phyloP scores from a whole-genome alignment of 2,888 invertebrate genomes.

The Seira ritae region DNA sequence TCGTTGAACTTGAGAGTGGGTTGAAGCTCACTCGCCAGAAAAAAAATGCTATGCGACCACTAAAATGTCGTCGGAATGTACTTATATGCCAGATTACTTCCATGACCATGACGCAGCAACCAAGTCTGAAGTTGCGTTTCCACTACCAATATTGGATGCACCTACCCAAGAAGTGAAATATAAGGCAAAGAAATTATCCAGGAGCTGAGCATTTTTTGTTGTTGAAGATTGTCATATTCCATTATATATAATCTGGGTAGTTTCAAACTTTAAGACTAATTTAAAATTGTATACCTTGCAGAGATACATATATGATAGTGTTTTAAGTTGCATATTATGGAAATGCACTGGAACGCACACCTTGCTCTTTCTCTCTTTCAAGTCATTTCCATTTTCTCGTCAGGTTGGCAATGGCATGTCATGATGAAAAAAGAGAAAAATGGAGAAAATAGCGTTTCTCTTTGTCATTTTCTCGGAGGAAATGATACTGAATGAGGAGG shows the following conservation, averaged over 20 bases:
- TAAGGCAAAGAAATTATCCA: too few relatives aligned
- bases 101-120: too few relatives aligned
- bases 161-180: too few relatives aligned
- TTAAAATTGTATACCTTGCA: constrained; percentile 6
- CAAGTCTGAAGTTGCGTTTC: too few relatives aligned
- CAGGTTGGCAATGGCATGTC: background rate
- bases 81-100: background rate
- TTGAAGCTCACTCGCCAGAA: background rate
- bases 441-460: background rate
- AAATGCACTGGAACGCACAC: constrained; percentile 10
- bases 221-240: background rate
- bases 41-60: background rate
- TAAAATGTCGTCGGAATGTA: too few relatives aligned
- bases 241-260: background rate
- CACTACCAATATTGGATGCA: too few relatives aligned
- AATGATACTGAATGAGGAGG: background rate
- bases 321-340: background rate
- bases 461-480: background rate
- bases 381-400: constrained; percentile 18
- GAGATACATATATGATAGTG: background rate
- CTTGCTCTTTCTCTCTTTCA: background rate
- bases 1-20: background rate
- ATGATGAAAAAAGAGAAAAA: background rate
- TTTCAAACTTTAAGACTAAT: constrained; percentile 17
- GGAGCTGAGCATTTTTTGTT: too few relatives aligned